Base-by-base conservation (phyloP, 2,113 vertebrate species). In the Sinocyclocheilus anshuiensis region DNA sequence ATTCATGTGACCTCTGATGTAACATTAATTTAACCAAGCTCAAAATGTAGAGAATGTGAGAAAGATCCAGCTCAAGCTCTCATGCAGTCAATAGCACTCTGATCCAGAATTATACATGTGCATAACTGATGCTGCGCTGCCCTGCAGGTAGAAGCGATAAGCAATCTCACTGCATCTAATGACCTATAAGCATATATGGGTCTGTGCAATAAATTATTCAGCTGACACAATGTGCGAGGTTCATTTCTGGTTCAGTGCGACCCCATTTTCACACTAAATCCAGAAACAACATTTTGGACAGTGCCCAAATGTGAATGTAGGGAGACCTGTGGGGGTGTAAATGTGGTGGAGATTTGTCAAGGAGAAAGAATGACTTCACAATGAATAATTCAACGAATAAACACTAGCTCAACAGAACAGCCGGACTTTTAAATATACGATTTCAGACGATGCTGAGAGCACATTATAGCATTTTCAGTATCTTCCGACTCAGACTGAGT, bases 121-220 rank as follows among this genome's bases (percentile, higher is more conserved):
- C 78, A 81, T 86, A 79, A 84, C 48, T 74, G 61, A 84, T 80
- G 81, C 67, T 48, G 45, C 45, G 45, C 13, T 72, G 65, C 65
- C 29, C 81, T 83, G 67, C 85, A 74, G 86, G 83, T 72, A 78
- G 39, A 81, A 55, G 72, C 18, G 50, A 85, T 87, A 74, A 82
- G 72, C 29, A 61, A 36, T 74, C 65, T 65, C 59, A 36, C 76
- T 10, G 72, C 57, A 77, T 71, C 42, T 87, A 89, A 78, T 83
- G 83, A 85, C 61, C 87, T 76, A 79, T 59, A 83, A 76, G 84
- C 86, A 83, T 75, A 83, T 83, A 74, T 74, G 81, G 67, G 67
- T 83, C 53, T 20, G 8, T 11, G 57, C 67, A 10, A 89, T 85
- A 77, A 87, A 87, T 79, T 81, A 76, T 84, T 81, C 76, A 33